phyloP scores from a whole-genome alignment of 1,140 invertebrate genomes.

The Bombus cullumanus region DNA sequence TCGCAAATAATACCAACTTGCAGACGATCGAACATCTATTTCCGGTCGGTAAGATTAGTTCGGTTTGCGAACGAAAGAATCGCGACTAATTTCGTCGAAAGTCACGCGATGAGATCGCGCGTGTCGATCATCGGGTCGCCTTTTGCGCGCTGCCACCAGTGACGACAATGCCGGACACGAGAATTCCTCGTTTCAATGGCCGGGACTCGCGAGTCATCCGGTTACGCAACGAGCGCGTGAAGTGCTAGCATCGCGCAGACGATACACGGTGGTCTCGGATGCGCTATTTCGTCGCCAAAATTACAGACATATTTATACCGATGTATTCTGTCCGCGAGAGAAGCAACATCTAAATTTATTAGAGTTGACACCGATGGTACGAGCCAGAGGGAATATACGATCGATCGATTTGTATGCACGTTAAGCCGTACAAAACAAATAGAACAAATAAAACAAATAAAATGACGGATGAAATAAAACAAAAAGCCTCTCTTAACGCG shows the following conservation, averaged over 20 bases:
- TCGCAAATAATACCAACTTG: constrained; percentile 3
- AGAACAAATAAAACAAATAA: no score
- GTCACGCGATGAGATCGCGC: not conserved
- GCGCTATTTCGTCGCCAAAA: not conserved
- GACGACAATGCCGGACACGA: not conserved
- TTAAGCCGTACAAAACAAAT: no score
- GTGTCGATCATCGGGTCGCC: not conserved
- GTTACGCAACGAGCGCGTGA: constrained; percentile 20
- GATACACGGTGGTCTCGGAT: not conserved
- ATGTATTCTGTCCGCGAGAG: not conserved
- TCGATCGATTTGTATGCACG: not conserved
- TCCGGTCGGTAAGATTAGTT: not conserved
- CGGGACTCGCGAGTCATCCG: constrained; percentile 29
- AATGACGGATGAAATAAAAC: no score
- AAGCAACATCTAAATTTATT: no score
- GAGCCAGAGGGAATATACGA: not conserved
- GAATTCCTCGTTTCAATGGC: not conserved
- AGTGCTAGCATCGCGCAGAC: not conserved
- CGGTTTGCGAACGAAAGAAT: not conserved
- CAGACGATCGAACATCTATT: constrained; percentile 6
- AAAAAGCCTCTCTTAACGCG: no score
- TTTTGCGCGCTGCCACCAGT: not conserved
- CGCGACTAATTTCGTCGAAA: not conserved
- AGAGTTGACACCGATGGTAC: not conserved
- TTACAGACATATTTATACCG: not conserved